Conservation (phyloP, 1,140 invertebrate genomes). For the Solenopsis fugax region DNA sequence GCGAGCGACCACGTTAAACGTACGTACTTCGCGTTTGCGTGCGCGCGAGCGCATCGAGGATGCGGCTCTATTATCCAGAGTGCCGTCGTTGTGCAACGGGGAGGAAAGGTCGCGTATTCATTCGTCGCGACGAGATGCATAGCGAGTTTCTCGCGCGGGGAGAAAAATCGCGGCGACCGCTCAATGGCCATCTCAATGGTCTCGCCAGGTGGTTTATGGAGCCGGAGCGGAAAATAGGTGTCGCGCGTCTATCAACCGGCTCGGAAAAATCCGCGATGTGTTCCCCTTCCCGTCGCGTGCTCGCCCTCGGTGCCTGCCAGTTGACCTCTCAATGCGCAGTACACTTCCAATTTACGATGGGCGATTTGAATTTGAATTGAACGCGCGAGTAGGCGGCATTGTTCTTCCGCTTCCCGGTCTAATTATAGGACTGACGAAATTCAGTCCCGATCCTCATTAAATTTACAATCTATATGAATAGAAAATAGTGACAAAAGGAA, state of each 20-base stretch:
- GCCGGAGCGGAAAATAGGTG: slow-evolving; percentile 51
- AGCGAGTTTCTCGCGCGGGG: slow-evolving; percentile 22
- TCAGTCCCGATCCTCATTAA: neutral
- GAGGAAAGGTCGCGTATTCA: slow-evolving; percentile 64
- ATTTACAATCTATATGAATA: neutral
- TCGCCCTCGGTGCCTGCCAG: slow-evolving; percentile 6
- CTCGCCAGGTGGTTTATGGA: slow-evolving; percentile 59
- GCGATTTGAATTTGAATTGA: slow-evolving; percentile 44
- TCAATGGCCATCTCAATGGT: slow-evolving; percentile 38
- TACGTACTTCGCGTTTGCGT: neutral
- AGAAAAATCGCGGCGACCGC: slow-evolving; percentile 39
- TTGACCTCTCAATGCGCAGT: slow-evolving; percentile 36
- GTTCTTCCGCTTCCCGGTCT: slow-evolving; percentile 35
- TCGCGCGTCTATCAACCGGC: slow-evolving; percentile 52
- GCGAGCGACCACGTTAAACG: slow-evolving; percentile 49
- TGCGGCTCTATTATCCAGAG: slow-evolving; percentile 66
- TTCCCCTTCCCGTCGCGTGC: slow-evolving; percentile 30
- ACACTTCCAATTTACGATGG: slow-evolving; percentile 44
- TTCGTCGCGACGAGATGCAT: slow-evolving; percentile 52
- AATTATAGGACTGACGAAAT: slow-evolving; percentile 14
- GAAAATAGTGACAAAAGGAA: too few species aligned
- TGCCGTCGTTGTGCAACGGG: slow-evolving; percentile 60
- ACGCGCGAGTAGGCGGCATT: slow-evolving; percentile 10
- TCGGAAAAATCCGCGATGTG: slow-evolving; percentile 44
- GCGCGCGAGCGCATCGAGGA: slow-evolving; percentile 35